Evolutionary conservation across 2,888 invertebrate genomes (phyloP), one percentile per base, ranked within the genome.

Genomic region (Lampropteryx suffumata): DNA sequence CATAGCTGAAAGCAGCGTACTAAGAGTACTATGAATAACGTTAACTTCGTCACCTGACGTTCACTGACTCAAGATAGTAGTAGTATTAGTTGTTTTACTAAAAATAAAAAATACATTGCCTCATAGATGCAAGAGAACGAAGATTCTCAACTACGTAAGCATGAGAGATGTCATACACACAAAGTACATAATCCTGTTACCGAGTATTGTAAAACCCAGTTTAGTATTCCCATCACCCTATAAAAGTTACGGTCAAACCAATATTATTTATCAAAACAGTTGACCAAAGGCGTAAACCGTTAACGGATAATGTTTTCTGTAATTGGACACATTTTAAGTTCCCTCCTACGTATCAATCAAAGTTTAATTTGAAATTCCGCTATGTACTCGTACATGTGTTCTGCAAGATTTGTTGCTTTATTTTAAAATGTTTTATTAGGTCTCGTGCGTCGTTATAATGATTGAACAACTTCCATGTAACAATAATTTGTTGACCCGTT

Each of bases 241-340:
- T 24, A 10, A 45, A 24, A n/a, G 13, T 24, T 30, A 24, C 14
- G 27, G 12, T 11, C 61, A 65, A 62, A 24, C 30, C 67, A 66
- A 65, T 69, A 69, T 65, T 17, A 68, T 66, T 62, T 69, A 61
- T 62, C 57, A 64, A 64, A 67, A 64, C 59, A 62, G 67, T 67
- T 55, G 61, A 59, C 59, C 59, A 65, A 67, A 71, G 62, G 62
- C 39, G 42, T 64, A 71, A 68, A 67, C 65, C 64, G 68, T 69
- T 66, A 58, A 61, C 65, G 66, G 68, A 67, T 72, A 71, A 65
- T 66, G 68, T 76, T 69, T 69, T 69, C 64, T 62, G 70, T 75
- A 75, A 76, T 75, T 72, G 73, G 67, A 69, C 69, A 71, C 59
- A 70, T 70, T 74, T 71, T 68, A 65, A 62, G 63, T 62, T 65